Evolutionary conservation across 2,113 vertebrate genomes (phyloP).

Genomic region (Tringa solitaria): DNA sequence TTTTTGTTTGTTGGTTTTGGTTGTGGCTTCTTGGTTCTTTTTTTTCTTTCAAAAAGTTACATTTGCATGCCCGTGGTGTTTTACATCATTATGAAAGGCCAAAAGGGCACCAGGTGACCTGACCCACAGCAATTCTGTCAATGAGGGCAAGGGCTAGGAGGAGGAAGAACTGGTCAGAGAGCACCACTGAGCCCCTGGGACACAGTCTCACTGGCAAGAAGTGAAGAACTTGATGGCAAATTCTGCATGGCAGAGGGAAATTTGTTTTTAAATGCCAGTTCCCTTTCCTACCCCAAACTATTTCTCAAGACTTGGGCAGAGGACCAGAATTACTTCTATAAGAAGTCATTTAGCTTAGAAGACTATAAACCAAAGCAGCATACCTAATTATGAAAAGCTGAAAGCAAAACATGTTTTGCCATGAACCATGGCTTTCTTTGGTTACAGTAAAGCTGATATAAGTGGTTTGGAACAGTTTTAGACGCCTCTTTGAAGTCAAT

Average conservation of each 20-base stretch:
- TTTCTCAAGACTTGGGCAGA: slow-evolving; percentile 1
- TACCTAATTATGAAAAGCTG: not conserved
- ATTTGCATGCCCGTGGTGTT: not conserved
- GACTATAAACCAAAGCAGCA: not conserved
- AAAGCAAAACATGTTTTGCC: slow-evolving; percentile 29
- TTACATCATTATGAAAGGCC: not conserved
- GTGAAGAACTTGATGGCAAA: not conserved
- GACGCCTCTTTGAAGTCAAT: slow-evolving; percentile 1
- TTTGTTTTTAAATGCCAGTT: not conserved
- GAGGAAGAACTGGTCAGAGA: not conserved
- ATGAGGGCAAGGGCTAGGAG: not conserved
- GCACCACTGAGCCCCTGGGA: not conserved
- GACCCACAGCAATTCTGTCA: not conserved
- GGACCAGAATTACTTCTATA: slow-evolving; percentile 2
- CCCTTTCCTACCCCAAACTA: not conserved
- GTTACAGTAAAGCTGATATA: slow-evolving; percentile 23
- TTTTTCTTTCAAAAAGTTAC: not conserved
- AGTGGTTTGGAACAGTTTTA: slow-evolving; percentile 38
- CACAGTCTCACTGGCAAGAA: not conserved
- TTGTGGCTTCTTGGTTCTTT: not conserved
- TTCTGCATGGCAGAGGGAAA: not conserved
- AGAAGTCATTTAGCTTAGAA: not conserved
- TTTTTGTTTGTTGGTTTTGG: not conserved
- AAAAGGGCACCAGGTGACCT: not conserved
- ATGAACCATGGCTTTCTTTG: not conserved